Conservation (phyloP, 2,113 vertebrate genomes). For the Thunnus maccoyii region DNA sequence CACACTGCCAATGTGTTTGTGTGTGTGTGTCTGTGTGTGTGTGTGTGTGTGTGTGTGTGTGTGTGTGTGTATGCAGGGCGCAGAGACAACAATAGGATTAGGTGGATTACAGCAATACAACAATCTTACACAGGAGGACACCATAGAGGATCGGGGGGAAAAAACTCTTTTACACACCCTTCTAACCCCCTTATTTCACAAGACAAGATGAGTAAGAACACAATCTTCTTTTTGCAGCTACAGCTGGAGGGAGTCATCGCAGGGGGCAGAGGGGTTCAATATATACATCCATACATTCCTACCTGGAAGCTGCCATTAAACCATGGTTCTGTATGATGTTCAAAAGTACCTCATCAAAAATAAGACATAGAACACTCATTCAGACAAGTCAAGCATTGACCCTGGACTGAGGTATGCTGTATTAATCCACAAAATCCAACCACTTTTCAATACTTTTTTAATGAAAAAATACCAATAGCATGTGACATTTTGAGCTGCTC, state of each 20-base stretch:
- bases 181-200: constrained; percentile 68
- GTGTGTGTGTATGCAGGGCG: constrained; percentile 23
- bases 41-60: constrained; percentile 42
- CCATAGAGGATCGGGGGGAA: constrained; percentile 53
- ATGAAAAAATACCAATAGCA: not conserved
- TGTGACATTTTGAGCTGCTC: not conserved
- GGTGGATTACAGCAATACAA: constrained; percentile 80
- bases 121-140: constrained; percentile 75
- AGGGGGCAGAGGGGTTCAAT: constrained; percentile 9
- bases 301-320: not conserved
- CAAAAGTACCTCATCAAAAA: constrained; percentile 9
- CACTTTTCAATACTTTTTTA: not conserved
- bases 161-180: constrained; percentile 53
- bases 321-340: not conserved
- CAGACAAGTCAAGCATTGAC: not conserved
- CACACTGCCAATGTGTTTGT: constrained; percentile 44
- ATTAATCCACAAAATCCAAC: not conserved
- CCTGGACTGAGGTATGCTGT: not conserved
- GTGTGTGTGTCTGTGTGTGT: constrained; percentile 37
- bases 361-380: not conserved
- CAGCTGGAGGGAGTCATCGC: constrained; percentile 36
- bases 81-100: constrained; percentile 82
- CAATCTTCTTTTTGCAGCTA: constrained; percentile 57
- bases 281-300: constrained; percentile 24
- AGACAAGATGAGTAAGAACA: constrained; percentile 52